phyloP scores from a whole-genome alignment of 2,113 vertebrate genomes.

The Peromyscus polionotus region DNA sequence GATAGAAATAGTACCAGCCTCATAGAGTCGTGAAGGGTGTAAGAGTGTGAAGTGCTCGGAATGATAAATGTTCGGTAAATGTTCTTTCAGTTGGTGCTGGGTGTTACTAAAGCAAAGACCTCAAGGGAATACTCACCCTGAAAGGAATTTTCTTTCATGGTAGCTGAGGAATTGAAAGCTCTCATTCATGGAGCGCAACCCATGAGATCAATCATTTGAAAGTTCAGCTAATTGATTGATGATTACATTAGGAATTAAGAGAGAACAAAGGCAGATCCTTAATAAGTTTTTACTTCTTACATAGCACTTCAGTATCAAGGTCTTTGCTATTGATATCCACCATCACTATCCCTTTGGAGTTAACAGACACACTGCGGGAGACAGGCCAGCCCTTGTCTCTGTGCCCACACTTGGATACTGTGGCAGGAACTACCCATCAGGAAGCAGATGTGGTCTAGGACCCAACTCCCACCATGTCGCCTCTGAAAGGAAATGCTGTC shows the following conservation, averaged over 20 bases:
- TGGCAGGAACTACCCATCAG: neutral
- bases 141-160: conserved; percentile 46
- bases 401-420: neutral
- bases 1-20: neutral
- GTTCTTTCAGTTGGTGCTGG: neutral
- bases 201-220: conserved; percentile 55
- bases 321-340: neutral
- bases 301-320: neutral
- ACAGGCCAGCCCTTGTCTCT: too few relatives aligned
- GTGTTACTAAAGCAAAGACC: conserved; percentile 13
- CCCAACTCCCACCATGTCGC: neutral
- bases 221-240: conserved; percentile 53
- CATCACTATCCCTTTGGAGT: conserved; percentile 10
- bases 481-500: neutral
- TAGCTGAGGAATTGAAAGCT: conserved; percentile 2
- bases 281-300: conserved; percentile 16
- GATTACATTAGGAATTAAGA: conserved; percentile 28
- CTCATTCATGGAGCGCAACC: conserved; percentile 1
- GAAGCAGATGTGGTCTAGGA: neutral
- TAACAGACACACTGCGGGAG: conserved; percentile 20
- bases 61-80: neutral
- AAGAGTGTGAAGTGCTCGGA: neutral
- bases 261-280: conserved; percentile 25
- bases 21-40: neutral
- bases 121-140: neutral